Evolutionary conservation across 2,113 vertebrate genomes (phyloP), one percentile per base, ranked within the genome.

Genomic region (Cryptomyrus ogoouensis): DNA sequence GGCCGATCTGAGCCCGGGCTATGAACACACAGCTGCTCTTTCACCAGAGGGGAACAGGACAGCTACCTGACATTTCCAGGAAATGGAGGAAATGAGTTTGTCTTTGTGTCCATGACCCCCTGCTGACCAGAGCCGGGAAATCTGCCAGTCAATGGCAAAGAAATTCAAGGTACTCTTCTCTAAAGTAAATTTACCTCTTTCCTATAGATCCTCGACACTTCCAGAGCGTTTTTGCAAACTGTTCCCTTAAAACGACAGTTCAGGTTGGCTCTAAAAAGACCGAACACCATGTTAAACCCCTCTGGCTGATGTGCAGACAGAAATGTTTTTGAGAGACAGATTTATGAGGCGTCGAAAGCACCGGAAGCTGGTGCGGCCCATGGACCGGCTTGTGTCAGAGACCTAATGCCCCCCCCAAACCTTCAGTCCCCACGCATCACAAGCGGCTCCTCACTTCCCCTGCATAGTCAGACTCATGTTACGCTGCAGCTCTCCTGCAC

Each of bases 51-150:
- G 74, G 83, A 47, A 46, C 44, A n/a, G 8, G 21, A 84, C 10
- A 84, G 44, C 83, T 47, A 84, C 42, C 21, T 88, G 58, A 17
- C 62, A 88, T 89, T 50, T 77, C 47, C n/a, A 39, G 88, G 70
- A 42, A 89, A 83, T 49, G 70, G 47, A 89, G 66, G 66, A 89
- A 89, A 47, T 46, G 21, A 15, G 21, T 50, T 53, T 39, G 77
- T 89, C 42, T 83, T 83, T 84, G n/a, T 89, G 62, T 83, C 89
- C 31, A 17, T 88, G 35, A 53, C 2, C 21, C 31, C 17, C 52
- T 17, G 39, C 24, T 35, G 49, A 47, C 19, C 17, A 44, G 19
- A n/a, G 21, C 10, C 0, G 13, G 74, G 74, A 77, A 17, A 77
- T 39, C 74, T 13, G 31, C 31, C 70, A 19, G 15, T 77, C 15